Percentiles rank a stretch among this genome's conserved stretches.
These are phyloP conservation scores for Calosoma granatense DNA, from an alignment of 1,140 invertebrate genomes.

Conservation along the genomic window DNA sequence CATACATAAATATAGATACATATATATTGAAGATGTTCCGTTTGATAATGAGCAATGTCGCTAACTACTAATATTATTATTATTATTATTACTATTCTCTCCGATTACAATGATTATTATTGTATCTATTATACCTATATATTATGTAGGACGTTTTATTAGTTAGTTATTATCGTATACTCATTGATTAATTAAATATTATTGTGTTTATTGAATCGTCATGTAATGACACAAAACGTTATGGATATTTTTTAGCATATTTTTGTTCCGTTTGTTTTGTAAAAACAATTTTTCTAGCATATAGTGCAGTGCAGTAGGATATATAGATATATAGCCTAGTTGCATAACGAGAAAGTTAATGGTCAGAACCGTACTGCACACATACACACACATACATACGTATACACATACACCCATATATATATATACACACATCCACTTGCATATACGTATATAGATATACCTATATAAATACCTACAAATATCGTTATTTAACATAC, in stretches of 20 bases:
- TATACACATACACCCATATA: conserved; percentile 12
- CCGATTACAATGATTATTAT: too few relatives aligned
- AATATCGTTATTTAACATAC: not conserved
- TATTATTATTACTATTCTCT: not conserved
- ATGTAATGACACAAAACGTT: conserved; percentile 32
- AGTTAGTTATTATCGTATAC: too few relatives aligned
- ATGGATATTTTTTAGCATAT: conserved; percentile 15
- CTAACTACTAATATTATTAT: not conserved
- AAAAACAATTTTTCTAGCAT: conserved; percentile 14
- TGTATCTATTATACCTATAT: too few relatives aligned
- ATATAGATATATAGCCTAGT: too few relatives aligned
- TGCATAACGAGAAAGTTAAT: too few relatives aligned
- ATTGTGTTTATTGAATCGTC: conserved; percentile 16
- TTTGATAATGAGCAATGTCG: too few relatives aligned
- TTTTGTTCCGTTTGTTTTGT: conserved; percentile 14
- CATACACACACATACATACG: not conserved
- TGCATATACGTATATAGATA: too few relatives aligned
- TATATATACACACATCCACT: conserved; percentile 10
- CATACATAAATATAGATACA: too few relatives aligned
- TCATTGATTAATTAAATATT: too few relatives aligned
- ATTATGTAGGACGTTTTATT: too few relatives aligned
- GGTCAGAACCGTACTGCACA: not conserved
- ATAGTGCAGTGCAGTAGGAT: conserved; percentile 19
- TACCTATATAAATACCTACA: not conserved
- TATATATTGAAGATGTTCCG: too few relatives aligned